Evolutionary conservation across 2,113 vertebrate genomes (phyloP), one percentile per base, ranked within the genome.

Genomic region (Alethe diademata): DNA sequence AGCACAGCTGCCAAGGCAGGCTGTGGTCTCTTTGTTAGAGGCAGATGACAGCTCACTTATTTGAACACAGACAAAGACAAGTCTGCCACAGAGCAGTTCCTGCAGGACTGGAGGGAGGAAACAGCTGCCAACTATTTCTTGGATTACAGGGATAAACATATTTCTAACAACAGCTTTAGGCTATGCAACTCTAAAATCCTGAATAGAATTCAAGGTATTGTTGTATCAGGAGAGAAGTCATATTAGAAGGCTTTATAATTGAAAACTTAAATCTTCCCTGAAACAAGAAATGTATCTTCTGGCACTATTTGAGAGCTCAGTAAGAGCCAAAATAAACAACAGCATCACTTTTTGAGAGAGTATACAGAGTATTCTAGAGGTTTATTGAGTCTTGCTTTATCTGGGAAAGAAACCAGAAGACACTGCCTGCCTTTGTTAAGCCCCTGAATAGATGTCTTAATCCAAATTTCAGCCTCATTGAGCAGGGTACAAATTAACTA

Each of bases 71-170:
- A 92, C 90, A 97, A 94, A 92, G 75, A 86, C 29, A 91, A 96
- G 36, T 35, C 90, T 95, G 92, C 92, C 86, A 90, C 0, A 0
- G 64, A 92, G 72, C 64, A 72, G 65, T 19, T 96, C 92, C 90
- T 95, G 45, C 79, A 95, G 88, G 86, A 96, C 70, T 67, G 42
- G 64, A 95, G 57, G 76, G 57, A 97, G 76, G 92, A 96, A 96
- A 74, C 95, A 95, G 93, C 78, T 96, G 96, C 86, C 88, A 86
- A 76, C 69, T 86, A 67, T 92, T 96, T 92, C 93, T 94, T 96
- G 92, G 88, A 94, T 93, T 94, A 95, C 88, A 90, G 53, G 86
- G 94, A 96, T 92, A 78, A 96, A 92, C 61, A 65, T 86, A 88
- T 88, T 96, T 95, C 92, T 85, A 92, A 82, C 19, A 6, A 86